Evolutionary conservation across 2,797 vertebrate species (phyloP).

Genomic region (Squalus acanthias): DNA sequence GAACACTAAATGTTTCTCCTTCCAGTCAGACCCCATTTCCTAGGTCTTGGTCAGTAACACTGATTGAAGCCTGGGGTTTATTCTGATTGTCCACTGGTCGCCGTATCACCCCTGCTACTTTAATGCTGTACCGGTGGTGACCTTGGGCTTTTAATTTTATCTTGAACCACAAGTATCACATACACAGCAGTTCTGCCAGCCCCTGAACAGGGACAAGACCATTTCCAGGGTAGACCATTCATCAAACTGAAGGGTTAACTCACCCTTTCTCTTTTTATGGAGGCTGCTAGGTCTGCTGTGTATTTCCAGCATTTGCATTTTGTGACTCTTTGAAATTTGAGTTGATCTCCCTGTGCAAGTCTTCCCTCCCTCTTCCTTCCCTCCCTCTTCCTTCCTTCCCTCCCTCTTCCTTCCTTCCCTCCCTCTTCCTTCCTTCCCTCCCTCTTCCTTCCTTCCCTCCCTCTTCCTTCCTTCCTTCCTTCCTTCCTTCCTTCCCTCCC

Average conservation of each 20-base stretch:
- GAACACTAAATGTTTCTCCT: not conserved
- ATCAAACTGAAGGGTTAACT: not conserved
- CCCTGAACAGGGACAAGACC: not conserved
- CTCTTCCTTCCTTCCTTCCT: too few relatives aligned
- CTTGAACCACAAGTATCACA: not conserved
- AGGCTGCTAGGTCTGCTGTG: not conserved
- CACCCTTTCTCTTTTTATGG: not conserved
- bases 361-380: too few relatives aligned
- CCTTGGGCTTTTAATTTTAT: not conserved
- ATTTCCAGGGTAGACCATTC: not conserved
- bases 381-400: too few relatives aligned
- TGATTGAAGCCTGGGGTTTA: not conserved
- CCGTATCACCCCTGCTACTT: not conserved
- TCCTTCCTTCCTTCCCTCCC: too few relatives aligned
- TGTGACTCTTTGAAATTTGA: not conserved
- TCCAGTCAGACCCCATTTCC: not conserved
- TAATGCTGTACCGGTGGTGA: not conserved
- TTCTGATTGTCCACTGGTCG: not conserved
- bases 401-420: too few relatives aligned
- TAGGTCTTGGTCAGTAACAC: not conserved
- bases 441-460: too few relatives aligned
- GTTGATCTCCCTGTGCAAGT: conserved; percentile 32
- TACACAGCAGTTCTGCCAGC: not conserved
- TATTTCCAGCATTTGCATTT: not conserved
- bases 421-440: too few relatives aligned